These are phyloP conservation scores for Drosophila setosimentum DNA, from an alignment of 2,888 invertebrate genomes.

Conservation along the genomic window DNA sequence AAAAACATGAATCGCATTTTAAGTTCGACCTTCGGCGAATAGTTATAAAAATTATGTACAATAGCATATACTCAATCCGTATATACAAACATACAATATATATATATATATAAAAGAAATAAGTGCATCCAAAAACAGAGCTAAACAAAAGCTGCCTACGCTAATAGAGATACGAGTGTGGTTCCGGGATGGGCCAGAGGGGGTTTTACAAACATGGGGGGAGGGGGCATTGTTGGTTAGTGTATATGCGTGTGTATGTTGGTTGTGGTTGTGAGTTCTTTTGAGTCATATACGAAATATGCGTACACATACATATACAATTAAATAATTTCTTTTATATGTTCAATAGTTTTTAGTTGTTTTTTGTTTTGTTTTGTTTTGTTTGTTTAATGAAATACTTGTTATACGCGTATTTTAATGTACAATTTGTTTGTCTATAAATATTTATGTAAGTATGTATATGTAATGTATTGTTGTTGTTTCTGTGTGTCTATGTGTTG, in stretches of 20 bases:
- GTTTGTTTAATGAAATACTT: constrained; percentile 50
- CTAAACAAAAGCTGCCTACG: constrained; percentile 74
- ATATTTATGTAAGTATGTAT: constrained; percentile 46
- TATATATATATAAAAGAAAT: constrained; percentile 41
- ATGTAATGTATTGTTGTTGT: constrained; percentile 47
- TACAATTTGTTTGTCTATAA: constrained; percentile 76
- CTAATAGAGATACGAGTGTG: constrained; percentile 26
- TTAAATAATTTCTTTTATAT: constrained; percentile 36
- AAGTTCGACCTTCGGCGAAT: constrained; percentile 35
- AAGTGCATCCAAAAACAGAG: constrained; percentile 74
- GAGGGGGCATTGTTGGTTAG: neutral
- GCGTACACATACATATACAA: constrained; percentile 34
- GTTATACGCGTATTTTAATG: constrained; percentile 60
- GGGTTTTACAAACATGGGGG: neutral
- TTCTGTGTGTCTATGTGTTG: constrained; percentile 51
- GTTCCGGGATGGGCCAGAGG: neutral
- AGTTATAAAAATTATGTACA: constrained; percentile 58
- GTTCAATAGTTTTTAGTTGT: constrained; percentile 47
- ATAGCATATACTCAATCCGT: constrained; percentile 27
- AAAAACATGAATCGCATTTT: constrained; percentile 39
- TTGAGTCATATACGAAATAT: constrained; percentile 30
- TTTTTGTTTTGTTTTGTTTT: constrained; percentile 9
- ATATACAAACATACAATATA: constrained; percentile 34
- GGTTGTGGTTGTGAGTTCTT: constrained; percentile 12
- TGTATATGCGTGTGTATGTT: constrained; percentile 6